Evolutionary conservation across 2,888 invertebrate species (phyloP).

Genomic region (Sminthurides aquaticus): DNA sequence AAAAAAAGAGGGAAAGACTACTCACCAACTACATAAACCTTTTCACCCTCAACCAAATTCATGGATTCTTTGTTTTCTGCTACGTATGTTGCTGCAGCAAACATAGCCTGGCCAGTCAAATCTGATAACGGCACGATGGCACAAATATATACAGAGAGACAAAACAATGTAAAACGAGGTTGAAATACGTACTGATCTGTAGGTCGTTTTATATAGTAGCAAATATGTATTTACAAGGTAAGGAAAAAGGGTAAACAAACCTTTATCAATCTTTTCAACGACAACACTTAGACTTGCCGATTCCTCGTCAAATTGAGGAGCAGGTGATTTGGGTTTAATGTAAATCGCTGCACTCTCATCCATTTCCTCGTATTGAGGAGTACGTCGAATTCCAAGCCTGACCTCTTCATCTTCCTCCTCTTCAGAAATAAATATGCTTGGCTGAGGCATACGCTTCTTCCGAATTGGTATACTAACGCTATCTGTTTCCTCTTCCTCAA

Average conservation of each 20-base stretch:
- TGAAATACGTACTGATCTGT: too few relatives aligned
- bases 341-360: slow-evolving; percentile 46
- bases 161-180: too few relatives aligned
- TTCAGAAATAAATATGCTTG: slow-evolving; percentile 45
- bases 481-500: slow-evolving; percentile 52
- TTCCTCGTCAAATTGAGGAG: slow-evolving; percentile 29
- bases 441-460: slow-evolving; percentile 31
- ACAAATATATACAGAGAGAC: slow-evolving; percentile 1
- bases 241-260: too few relatives aligned
- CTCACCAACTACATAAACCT: slow-evolving; percentile 70
- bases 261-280: slow-evolving; percentile 31
- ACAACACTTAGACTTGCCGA: slow-evolving; percentile 29
- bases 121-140: slow-evolving; percentile 1
- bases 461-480: slow-evolving; percentile 47
- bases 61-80: slow-evolving; percentile 75
- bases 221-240: too few relatives aligned
- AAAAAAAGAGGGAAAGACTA: too few relatives aligned
- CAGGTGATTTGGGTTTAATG: slow-evolving; percentile 47
- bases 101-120: slow-evolving; percentile 10
- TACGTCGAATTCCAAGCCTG: slow-evolving; percentile 47
- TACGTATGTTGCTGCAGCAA: slow-evolving; percentile 19
- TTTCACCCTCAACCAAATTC: slow-evolving; percentile 82
- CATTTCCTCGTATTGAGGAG: slow-evolving; percentile 48
- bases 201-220: too few relatives aligned
- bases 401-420: slow-evolving; percentile 52